These are phyloP conservation scores for Mus caroli DNA, from an alignment of 2,797 vertebrate genomes.

Conservation along the genomic window DNA sequence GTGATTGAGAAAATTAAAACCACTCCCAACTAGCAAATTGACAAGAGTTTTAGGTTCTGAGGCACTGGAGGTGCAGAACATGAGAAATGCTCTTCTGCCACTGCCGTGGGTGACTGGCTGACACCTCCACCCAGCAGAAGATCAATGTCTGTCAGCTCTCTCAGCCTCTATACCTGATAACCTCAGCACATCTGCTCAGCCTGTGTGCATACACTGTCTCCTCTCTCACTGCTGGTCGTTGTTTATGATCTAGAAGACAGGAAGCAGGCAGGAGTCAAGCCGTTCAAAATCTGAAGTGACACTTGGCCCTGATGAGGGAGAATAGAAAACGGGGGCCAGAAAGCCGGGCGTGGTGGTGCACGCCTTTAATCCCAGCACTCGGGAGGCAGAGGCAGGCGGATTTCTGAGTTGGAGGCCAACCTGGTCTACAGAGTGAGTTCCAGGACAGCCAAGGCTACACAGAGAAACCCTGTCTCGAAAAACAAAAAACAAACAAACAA, in stretches of 20 bases:
- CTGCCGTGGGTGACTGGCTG: not conserved
- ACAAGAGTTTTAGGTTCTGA: not conserved
- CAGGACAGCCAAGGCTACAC: no score
- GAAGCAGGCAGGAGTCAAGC: not conserved
- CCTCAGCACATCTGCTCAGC: not conserved
- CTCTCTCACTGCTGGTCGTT: not conserved
- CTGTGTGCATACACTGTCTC: not conserved
- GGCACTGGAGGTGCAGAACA: not conserved
- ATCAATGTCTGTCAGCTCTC: not conserved
- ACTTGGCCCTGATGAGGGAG: not conserved
- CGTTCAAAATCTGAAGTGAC: constrained; percentile 18
- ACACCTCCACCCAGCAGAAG: constrained; percentile 7
- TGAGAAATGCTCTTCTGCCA: not conserved
- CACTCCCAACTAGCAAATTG: not conserved
- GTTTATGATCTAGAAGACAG: not conserved
- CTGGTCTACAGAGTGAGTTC: no score
- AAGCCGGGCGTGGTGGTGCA: no score
- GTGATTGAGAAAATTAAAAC: constrained; percentile 34
- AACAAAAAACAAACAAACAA: no score
- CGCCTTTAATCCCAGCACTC: no score
- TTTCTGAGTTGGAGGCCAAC: no score
- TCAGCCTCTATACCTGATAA: not conserved
- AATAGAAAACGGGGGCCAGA: not conserved
- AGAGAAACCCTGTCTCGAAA: no score
- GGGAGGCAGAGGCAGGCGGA: no score